Conservation (phyloP, 2,888 invertebrate species). For the Caradrina clavipalpis region DNA sequence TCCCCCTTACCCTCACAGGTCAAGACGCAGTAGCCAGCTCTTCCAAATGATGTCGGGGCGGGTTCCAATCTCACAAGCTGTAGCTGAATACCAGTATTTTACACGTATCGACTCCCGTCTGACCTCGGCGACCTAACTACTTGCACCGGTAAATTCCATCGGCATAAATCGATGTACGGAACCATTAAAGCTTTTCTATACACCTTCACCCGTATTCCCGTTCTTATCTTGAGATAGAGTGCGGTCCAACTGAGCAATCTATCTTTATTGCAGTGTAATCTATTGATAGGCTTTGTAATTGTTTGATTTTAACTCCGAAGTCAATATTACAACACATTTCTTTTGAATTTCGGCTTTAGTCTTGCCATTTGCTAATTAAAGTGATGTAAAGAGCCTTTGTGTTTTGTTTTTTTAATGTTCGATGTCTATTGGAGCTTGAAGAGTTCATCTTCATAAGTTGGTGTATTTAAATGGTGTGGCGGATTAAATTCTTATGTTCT, state of each 20-base stretch:
- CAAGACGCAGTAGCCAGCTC: conserved; percentile 20
- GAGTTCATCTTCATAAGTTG: neutral
- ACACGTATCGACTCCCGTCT: conserved; percentile 51
- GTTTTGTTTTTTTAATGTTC: neutral
- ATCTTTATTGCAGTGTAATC: conserved; percentile 62
- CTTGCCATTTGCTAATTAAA: conserved; percentile 27
- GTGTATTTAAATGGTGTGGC: neutral
- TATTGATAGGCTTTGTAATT: conserved; percentile 62
- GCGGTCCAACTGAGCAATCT: conserved; percentile 49
- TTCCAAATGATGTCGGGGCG: conserved; percentile 50
- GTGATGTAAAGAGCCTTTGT: conserved; percentile 4
- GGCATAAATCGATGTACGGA: conserved; percentile 51
- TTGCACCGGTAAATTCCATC: conserved; percentile 45
- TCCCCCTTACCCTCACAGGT: neutral
- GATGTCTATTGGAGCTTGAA: conserved; percentile 1
- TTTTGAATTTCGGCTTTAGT: conserved; percentile 13
- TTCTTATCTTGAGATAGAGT: conserved; percentile 61
- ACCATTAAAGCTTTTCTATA: conserved; percentile 57
- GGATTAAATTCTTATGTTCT: conserved; percentile 20
- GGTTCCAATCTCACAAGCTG: conserved; percentile 47
- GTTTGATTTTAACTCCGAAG: conserved; percentile 46
- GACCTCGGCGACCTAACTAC: conserved; percentile 42
- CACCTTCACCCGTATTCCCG: conserved; percentile 51
- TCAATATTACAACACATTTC: conserved; percentile 49
- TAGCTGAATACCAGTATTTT: conserved; percentile 44